A percentile compares a stretch with the other conserved stretches of the same genome.
Evolutionary conservation across 2,888 invertebrate genomes (phyloP).

Genomic region (Penaeus monodon): DNA sequence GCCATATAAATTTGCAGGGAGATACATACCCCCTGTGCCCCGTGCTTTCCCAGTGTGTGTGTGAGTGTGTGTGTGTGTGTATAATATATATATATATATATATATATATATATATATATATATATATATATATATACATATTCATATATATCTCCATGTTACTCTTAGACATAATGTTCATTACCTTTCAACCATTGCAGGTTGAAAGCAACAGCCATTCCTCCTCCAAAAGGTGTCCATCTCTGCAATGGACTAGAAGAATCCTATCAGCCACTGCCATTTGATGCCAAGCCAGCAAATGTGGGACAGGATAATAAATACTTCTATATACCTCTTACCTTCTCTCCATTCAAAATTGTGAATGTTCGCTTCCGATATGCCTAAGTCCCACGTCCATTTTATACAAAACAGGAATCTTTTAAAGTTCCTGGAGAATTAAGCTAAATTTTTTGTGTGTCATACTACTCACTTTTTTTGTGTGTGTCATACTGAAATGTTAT

Average conservation of each 20-base stretch:
- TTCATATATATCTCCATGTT: neutral
- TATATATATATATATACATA: neutral
- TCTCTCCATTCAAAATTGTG: slow-evolving; percentile 29
- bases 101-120: no score
- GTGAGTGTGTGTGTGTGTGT: no score
- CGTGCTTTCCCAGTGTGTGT: no score
- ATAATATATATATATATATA: no score
- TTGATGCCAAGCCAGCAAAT: neutral
- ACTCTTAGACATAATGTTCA: neutral
- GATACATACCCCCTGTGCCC: no score
- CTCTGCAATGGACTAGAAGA: slow-evolving; percentile 28
- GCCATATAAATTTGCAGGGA: neutral
- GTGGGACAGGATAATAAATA: slow-evolving; percentile 1
- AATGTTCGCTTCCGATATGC: slow-evolving; percentile 21
- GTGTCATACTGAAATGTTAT: no score
- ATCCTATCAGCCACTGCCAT: slow-evolving; percentile 1
- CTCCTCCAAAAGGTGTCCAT: slow-evolving; percentile 16
- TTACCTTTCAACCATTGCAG: neutral
- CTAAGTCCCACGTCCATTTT: neutral
- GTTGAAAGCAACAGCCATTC: slow-evolving; percentile 18
- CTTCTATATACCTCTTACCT: neutral
- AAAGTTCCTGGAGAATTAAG: no score
- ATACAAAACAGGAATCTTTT: no score
- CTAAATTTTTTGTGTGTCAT: no score
- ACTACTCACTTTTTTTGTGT: no score